Evolutionary conservation across 1,140 invertebrate genomes (phyloP), one percentile per base, ranked within the genome.

Genomic region (Bradynema listronoti): DNA sequence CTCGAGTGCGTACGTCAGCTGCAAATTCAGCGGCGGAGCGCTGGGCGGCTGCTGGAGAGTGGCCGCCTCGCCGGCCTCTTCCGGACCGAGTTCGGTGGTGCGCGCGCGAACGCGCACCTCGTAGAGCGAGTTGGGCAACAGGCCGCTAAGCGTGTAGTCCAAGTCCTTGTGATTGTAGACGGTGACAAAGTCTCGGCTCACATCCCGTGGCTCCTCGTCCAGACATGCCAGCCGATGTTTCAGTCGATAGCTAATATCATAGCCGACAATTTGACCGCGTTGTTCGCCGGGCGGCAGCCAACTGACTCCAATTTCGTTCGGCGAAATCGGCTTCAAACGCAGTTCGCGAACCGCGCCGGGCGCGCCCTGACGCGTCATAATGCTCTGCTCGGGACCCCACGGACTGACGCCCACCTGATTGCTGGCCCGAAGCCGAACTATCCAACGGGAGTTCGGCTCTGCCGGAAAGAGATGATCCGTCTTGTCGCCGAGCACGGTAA

Each of bases 81-180:
- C 76, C 16, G 74, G 74, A 11, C 74, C 74, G n/a, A 77, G 41
- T 58, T 78, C 74, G 2, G 74, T 77, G 24, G 76, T 78, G 47
- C 74, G 36, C 5, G 74, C 74, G 27, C 74, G 57, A 5, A 69
- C 70, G 53, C 69, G 71, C 30, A 61, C 51, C 58, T 77, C 74
- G 52, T 77, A 77, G 6, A 78, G 66, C 7, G 76, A 77, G 46
- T 78, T 72, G 19, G 74, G 74, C 9, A 77, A 56, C 24, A 77
- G 65, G 11, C 74, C 74, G 25, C 76, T 77, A 16, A 77, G 60
- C 3, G 68, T 78, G 65, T 77, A 77, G 19, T 77, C 74, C 3
- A 75, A 56, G 59, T 78, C 73, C 42, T 77, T 77, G 74, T 78
- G 73, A 47, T 77, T 77, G 63, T 77, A 77, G 25, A 77, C 63